Conservation (phyloP, 2,113 vertebrate species). For the Mastomys coucha region DNA sequence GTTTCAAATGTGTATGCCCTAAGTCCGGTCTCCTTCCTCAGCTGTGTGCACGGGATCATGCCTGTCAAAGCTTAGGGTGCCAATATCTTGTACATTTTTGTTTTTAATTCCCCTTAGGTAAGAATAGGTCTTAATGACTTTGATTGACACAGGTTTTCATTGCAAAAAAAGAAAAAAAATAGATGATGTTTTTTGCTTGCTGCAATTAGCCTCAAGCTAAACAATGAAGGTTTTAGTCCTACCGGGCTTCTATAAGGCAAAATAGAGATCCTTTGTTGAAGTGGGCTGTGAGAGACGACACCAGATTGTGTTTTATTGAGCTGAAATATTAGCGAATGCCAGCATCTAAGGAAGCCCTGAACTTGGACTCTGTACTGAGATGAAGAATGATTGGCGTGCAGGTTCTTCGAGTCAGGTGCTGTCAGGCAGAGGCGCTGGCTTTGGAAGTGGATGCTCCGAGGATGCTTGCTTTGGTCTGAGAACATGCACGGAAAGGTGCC, state of each 20-base stretch:
- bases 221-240: conserved; percentile 85
- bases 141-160: conserved; percentile 88
- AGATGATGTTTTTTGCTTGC: conserved; percentile 84
- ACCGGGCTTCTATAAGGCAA: conserved; percentile 77
- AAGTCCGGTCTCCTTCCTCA: conserved; percentile 66
- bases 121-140: conserved; percentile 78
- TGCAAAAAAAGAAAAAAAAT: conserved; percentile 88
- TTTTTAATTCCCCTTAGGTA: conserved; percentile 67
- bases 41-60: conserved; percentile 21
- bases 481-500: conserved; percentile 74
- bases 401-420: conserved; percentile 77
- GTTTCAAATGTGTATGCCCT: conserved; percentile 49
- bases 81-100: conserved; percentile 70
- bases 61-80: conserved; percentile 55
- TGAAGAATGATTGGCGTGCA: conserved; percentile 80
- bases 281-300: conserved; percentile 54
- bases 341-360: conserved; percentile 79
- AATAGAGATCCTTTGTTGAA: conserved; percentile 78
- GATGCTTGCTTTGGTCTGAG: conserved; percentile 71
- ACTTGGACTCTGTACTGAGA: conserved; percentile 72
- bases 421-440: conserved; percentile 72
- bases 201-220: conserved; percentile 88
- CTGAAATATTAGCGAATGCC: conserved; percentile 73
- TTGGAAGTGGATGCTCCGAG: conserved; percentile 69
- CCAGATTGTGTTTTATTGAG: conserved; percentile 76